Percentiles rank a stretch among this genome's conserved stretches.
Evolutionary conservation across 92 coral and sea anemone species (phyloP).

Genomic region (Palythoa heliodiscus): DNA sequence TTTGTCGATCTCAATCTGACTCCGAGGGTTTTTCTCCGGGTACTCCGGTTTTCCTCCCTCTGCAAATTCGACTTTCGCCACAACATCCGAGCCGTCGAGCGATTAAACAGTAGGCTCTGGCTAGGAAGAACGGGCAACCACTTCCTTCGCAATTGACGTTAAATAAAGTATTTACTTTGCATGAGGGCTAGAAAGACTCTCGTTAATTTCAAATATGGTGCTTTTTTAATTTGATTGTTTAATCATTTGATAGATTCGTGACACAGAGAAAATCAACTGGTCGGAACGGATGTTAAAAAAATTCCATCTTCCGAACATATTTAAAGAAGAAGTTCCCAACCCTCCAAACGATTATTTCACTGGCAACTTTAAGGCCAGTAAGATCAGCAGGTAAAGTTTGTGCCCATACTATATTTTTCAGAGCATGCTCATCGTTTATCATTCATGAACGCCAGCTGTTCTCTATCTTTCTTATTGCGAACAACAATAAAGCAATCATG

Average conservation of each 20-base stretch:
- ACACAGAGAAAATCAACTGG: slow-evolving; percentile 90
- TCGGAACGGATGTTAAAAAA: slow-evolving; percentile 91
- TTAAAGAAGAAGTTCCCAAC: slow-evolving; percentile 94
- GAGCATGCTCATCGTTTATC: not conserved
- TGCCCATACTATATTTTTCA: not conserved
- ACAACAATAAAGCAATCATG: no score
- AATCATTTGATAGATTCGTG: slow-evolving; percentile 70
- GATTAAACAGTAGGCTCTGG: no score
- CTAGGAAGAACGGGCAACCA: no score
- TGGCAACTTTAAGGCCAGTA: slow-evolving; percentile 90
- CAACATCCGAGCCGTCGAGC: no score
- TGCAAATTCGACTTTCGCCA: no score
- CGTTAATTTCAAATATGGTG: not conserved
- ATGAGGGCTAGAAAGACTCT: not conserved
- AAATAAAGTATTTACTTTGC: no score
- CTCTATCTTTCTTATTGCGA: no score
- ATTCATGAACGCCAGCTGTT: no score
- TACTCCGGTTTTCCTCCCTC: no score
- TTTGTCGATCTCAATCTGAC: no score
- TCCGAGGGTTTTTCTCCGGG: no score
- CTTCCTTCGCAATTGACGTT: no score
- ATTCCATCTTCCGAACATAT: slow-evolving; percentile 85
- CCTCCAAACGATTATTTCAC: slow-evolving; percentile 94
- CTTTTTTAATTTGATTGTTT: not conserved
- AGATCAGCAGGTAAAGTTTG: slow-evolving; percentile 82